Conservation (phyloP, 2,888 invertebrate genomes). For the Drosophila subquinaria region DNA sequence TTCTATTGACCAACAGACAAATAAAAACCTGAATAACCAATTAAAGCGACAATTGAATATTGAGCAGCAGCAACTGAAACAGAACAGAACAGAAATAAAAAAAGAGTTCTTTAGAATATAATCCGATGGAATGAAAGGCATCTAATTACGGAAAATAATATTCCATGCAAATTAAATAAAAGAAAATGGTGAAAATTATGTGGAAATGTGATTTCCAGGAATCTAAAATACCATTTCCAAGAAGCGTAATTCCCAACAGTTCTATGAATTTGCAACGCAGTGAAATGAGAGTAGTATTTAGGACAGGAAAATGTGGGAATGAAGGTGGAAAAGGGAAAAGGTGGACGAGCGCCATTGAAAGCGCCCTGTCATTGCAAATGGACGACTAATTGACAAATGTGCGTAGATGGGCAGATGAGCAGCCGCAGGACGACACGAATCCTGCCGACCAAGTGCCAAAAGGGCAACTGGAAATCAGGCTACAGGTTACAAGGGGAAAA, state of each 20-base stretch:
- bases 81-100: background rate
- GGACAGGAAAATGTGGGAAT: slow-evolving; percentile 9
- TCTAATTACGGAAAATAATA: slow-evolving; percentile 22
- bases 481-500: slow-evolving; percentile 39
- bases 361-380: slow-evolving; percentile 44
- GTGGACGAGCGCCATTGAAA: background rate
- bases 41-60: slow-evolving; percentile 10
- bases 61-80: background rate
- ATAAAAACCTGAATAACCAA: slow-evolving; percentile 40
- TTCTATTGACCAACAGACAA: slow-evolving; percentile 17
- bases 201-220: background rate
- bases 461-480: slow-evolving; percentile 38
- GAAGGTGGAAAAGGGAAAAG: background rate
- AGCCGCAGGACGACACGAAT: background rate
- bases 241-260: slow-evolving; percentile 15
- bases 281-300: slow-evolving; percentile 13
- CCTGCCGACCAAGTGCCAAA: slow-evolving; percentile 9
- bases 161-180: background rate
- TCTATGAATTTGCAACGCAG: slow-evolving; percentile 51
- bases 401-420: slow-evolving; percentile 22
- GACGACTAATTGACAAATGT: slow-evolving; percentile 74
- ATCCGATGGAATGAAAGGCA: background rate
- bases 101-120: background rate
- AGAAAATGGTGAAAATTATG: slow-evolving; percentile 7
- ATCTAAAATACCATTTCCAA: slow-evolving; percentile 15